These are phyloP conservation scores for Orthonevra nobilis DNA, from an alignment of 2,888 invertebrate species.

Conservation along the genomic window DNA sequence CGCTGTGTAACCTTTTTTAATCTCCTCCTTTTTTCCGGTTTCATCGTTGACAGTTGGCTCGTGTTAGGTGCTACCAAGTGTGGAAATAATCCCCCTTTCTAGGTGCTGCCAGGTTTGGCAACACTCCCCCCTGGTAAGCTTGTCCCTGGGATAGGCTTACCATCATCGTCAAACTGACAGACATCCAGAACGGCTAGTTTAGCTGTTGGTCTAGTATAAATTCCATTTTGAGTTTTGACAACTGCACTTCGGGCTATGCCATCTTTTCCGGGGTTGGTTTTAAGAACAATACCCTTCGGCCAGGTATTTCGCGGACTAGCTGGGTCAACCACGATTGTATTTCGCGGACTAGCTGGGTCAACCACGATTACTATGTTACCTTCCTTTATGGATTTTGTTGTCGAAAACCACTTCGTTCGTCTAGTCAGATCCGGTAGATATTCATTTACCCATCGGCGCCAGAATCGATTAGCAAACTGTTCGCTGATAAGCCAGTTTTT, in stretches of 20 bases:
- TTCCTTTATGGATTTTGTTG: not conserved
- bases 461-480: slow-evolving; percentile 52
- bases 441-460: slow-evolving; percentile 54
- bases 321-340: no score
- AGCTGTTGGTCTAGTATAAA: not conserved
- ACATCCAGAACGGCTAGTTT: not conserved
- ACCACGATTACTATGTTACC: no score
- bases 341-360: no score
- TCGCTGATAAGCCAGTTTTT: slow-evolving; percentile 3
- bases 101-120: no score
- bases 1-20: no score
- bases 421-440: slow-evolving; percentile 39
- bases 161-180: slow-evolving; percentile 10
- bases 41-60: no score
- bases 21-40: no score
- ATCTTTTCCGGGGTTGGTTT: not conserved
- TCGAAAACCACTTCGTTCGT: slow-evolving; percentile 42
- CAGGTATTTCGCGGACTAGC: no score
- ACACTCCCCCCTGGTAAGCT: not conserved
- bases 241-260: not conserved
- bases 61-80: no score
- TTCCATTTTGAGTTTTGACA: not conserved
- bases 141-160: slow-evolving; percentile 3
- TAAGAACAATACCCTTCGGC: not conserved
- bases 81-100: no score